Evolutionary conservation across 1,140 invertebrate species (phyloP), one percentile per base, ranked within the genome.

Genomic region (Acromyrmex charruanus): DNA sequence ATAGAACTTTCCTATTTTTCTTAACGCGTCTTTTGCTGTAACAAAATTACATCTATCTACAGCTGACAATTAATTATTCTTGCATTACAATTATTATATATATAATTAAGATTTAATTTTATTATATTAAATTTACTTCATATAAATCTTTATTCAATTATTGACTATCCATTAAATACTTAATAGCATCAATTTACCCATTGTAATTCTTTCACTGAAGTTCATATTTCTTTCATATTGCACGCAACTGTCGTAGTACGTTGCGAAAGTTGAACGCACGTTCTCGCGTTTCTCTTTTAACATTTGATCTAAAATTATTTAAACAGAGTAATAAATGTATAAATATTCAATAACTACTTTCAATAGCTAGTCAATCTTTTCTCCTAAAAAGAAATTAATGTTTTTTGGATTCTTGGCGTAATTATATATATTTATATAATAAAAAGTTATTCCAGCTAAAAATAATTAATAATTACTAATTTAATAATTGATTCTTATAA

Each of bases 171-270:
- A 25, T 61, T 66, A 86, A 31, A 63, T 28, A n/a, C 51, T 85
- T 21, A 51, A 63, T 25, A 25, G 25, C 25, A 25, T 63, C 12
- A 49, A 80, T 66, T 77, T 86, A 92, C 91, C 92, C 31, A 90
- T 18, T 10, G 25, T 1, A 55, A 86, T 77, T 63, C 89, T 92
- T 63, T 92, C 86, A 14, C 0, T 28, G 5, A 25, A n/a, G 28
- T 72, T 69, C 1, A 80, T 18, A 10, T 39, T 69, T 28, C 28
- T 44, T 14, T 91, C 88, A 10, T 93, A 91, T 69, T 90, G 69
- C 4, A 92, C 14, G n/a, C 92, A 93, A n/a, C 87, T 92, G 5
- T 91, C 6, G 39, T 92, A 93, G 51, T 92, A 93, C 0, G 66
- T 61, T 1, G 21, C 5, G 21, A 93, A 92, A 39, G 28, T 12